Percentiles rank a stretch among this genome's conserved stretches.
phyloP scores from a whole-genome alignment of 2,888 invertebrate genomes.

The Rhagophthalmus giganteus region DNA sequence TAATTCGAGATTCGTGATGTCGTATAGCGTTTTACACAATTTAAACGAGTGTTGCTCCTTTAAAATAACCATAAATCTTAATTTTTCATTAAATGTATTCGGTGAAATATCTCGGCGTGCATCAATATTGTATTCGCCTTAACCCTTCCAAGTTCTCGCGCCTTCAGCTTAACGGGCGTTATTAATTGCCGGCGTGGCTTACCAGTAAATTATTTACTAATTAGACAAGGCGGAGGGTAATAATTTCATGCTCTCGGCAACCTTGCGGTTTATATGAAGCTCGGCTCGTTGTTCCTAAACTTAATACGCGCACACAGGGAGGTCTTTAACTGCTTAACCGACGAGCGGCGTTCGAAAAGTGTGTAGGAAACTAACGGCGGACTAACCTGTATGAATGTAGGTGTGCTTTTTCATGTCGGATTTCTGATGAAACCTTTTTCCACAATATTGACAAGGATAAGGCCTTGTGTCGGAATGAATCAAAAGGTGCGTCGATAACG shows the following conservation, averaged over 20 bases:
- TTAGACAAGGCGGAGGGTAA: conserved; percentile 55
- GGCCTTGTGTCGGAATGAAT: conserved; percentile 97
- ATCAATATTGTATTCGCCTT: conserved; percentile 39
- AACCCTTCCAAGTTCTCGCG: conserved; percentile 37
- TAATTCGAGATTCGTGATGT: conserved; percentile 30
- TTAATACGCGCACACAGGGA: conserved; percentile 7
- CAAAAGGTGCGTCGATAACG: conserved; percentile 93
- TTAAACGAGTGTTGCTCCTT: conserved; percentile 24
- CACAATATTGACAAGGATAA: conserved; percentile 97
- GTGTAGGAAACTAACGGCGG: too few species aligned
- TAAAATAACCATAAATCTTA: conserved; percentile 29
- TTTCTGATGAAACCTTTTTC: conserved; percentile 98
- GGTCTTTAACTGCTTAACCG: conserved; percentile 7
- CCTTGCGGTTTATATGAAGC: conserved; percentile 45
- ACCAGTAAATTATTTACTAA: conserved; percentile 60
- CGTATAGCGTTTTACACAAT: conserved; percentile 21
- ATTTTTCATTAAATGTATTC: conserved; percentile 30
- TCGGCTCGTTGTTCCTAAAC: conserved; percentile 27
- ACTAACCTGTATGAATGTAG: conserved; percentile 89
- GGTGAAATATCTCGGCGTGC: conserved; percentile 27
- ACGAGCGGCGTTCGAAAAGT: too few species aligned
- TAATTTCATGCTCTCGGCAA: conserved; percentile 51
- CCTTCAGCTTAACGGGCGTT: conserved; percentile 47
- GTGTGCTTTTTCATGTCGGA: conserved; percentile 99
- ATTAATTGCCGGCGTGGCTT: conserved; percentile 58